Conservation (phyloP, 2,888 invertebrate genomes). For the Orgyia antiqua region DNA sequence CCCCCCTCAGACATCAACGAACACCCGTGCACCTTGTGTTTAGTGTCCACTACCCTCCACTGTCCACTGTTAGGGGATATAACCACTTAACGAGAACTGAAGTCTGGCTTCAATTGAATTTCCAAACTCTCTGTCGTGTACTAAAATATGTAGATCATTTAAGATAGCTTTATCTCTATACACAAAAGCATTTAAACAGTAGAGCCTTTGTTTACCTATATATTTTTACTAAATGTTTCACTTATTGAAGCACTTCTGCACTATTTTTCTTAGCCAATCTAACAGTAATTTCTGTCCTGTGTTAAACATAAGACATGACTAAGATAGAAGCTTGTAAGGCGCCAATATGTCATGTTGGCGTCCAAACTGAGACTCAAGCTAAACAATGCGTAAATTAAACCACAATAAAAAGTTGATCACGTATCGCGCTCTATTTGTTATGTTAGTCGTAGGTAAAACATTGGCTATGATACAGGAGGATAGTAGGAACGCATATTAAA, state of each 20-base stretch:
- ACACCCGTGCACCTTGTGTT: constrained; percentile 49
- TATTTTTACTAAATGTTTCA: too few species aligned
- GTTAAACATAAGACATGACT: too few species aligned
- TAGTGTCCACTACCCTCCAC: constrained; percentile 58
- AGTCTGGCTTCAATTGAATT: constrained; percentile 72
- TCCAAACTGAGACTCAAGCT: constrained; percentile 1
- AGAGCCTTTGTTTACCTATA: too few species aligned
- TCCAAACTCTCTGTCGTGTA: constrained; percentile 41
- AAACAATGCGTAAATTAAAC: background rate
- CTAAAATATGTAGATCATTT: constrained; percentile 38
- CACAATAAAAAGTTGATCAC: constrained; percentile 15
- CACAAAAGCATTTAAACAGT: too few species aligned
- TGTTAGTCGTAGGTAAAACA: constrained; percentile 30
- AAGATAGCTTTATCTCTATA: too few species aligned
- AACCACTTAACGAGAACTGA: constrained; percentile 73
- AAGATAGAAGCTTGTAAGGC: too few species aligned
- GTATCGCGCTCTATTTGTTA: constrained; percentile 30
- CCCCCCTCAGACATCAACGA: constrained; percentile 13
- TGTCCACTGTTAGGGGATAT: constrained; percentile 60
- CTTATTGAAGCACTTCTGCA: too few species aligned
- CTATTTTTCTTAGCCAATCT: too few species aligned
- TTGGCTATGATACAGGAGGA: constrained; percentile 29
- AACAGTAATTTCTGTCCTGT: too few species aligned
- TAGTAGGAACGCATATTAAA: constrained; percentile 70
- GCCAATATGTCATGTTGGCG: constrained; percentile 9